Conservation (phyloP, 2,113 vertebrate genomes). For the Caracal caracal region DNA sequence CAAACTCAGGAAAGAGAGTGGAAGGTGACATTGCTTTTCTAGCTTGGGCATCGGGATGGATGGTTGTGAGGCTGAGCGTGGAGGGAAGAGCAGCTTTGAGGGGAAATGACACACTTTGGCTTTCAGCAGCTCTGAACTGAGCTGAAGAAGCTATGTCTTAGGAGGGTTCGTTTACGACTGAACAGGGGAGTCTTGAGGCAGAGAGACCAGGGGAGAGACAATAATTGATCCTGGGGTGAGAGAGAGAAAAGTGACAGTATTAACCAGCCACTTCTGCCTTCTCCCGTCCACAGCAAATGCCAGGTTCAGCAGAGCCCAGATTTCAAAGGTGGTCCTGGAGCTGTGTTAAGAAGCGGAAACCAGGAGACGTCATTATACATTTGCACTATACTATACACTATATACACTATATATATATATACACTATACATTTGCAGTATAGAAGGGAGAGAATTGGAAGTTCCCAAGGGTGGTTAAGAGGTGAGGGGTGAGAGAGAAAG, state of each 20-base stretch:
- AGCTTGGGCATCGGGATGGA: background rate
- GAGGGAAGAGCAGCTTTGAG: background rate
- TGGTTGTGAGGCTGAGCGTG: background rate
- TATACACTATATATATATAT: no score
- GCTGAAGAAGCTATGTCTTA: background rate
- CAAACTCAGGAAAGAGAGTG: background rate
- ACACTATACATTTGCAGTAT: background rate
- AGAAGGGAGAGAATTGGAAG: background rate
- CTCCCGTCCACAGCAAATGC: background rate
- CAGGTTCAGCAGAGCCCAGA: background rate
- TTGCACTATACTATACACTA: no score
- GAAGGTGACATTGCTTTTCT: background rate
- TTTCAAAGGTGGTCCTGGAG: background rate
- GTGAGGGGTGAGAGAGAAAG: background rate
- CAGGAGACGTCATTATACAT: background rate
- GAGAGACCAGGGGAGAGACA: background rate
- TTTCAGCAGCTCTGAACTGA: background rate
- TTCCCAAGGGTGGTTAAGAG: background rate
- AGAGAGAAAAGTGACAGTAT: background rate
- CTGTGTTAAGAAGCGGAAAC: background rate
- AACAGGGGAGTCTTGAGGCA: background rate
- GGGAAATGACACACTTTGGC: background rate
- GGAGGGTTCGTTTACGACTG: background rate
- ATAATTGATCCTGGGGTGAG: background rate
- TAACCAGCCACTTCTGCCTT: background rate